Percentiles rank a stretch among this genome's conserved stretches.
Evolutionary conservation across 2,888 invertebrate genomes (phyloP).

Genomic region (Volucella zonaria): DNA sequence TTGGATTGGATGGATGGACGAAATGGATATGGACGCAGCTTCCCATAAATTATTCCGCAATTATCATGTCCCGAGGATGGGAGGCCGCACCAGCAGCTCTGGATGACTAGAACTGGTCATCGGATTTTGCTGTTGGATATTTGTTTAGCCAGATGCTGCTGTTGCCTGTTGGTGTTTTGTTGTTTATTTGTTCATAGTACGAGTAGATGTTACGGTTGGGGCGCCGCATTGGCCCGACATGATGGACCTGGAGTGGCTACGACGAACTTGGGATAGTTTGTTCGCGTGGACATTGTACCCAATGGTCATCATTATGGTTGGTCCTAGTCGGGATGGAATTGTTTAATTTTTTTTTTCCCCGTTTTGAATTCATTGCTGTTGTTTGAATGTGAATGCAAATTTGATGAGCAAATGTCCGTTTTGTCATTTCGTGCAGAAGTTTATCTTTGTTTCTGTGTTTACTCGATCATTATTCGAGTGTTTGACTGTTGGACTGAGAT

Average conservation of each 20-base stretch:
- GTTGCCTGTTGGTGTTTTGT: slow-evolving; percentile 37
- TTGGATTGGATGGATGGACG: slow-evolving; percentile 68
- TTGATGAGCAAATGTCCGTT: slow-evolving; percentile 25
- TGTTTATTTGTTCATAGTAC: too few species aligned
- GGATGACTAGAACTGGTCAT: slow-evolving; percentile 50
- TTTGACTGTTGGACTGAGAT: background rate
- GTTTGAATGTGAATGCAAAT: slow-evolving; percentile 12
- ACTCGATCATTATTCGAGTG: background rate
- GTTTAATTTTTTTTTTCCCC: too few species aligned
- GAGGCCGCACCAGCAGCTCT: slow-evolving; percentile 3
- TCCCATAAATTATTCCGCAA: slow-evolving; percentile 72
- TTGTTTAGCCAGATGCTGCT: slow-evolving; percentile 62
- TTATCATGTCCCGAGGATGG: slow-evolving; percentile 67
- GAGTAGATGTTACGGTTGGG: slow-evolving; percentile 31
- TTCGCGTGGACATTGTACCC: slow-evolving; percentile 7
- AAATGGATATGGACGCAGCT: slow-evolving; percentile 61
- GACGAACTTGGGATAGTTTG: slow-evolving; percentile 9
- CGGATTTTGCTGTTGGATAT: slow-evolving; percentile 27
- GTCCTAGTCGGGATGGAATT: too few species aligned
- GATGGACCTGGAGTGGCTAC: slow-evolving; percentile 48
- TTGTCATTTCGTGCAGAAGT: slow-evolving; percentile 29
- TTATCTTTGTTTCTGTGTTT: background rate
- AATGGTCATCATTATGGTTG: too few species aligned
- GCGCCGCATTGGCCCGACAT: slow-evolving; percentile 65
- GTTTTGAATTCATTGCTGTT: background rate